Conservation (phyloP, 23 tunicate species). For the Trididemnum nubilum region DNA sequence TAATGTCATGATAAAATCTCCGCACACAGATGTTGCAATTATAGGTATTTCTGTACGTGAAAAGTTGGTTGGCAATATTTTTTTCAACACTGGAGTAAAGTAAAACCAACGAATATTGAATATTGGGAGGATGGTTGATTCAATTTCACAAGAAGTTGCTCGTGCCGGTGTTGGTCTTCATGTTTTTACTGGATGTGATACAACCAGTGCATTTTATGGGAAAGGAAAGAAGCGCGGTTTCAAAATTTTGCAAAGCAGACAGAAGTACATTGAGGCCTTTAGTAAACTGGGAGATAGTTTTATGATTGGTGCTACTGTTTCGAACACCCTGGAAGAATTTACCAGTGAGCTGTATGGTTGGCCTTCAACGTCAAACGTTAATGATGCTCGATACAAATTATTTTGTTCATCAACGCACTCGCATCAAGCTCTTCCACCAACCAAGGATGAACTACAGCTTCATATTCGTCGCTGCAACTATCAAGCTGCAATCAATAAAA, state of each 20-base stretch:
- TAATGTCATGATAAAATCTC: neutral
- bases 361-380: neutral
- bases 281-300: neutral
- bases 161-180: neutral
- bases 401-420: neutral
- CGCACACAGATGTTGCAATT: conserved; percentile 12
- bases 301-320: neutral
- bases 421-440: neutral
- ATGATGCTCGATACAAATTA: conserved; percentile 4
- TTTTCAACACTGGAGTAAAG: neutral
- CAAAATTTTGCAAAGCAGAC: neutral
- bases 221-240: neutral
- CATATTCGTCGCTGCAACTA: neutral
- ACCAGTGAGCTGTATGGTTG: neutral
- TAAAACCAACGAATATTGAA: neutral
- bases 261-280: neutral
- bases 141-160: neutral
- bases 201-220: neutral
- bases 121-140: neutral
- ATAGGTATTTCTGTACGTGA: neutral
- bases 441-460: neutral
- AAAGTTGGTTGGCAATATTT: neutral
- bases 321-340: neutral
- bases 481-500: neutral
- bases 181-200: conserved; percentile 7